Evolutionary conservation across 1,140 invertebrate species (phyloP).

Genomic region (Phenacoccus solenopsis): DNA sequence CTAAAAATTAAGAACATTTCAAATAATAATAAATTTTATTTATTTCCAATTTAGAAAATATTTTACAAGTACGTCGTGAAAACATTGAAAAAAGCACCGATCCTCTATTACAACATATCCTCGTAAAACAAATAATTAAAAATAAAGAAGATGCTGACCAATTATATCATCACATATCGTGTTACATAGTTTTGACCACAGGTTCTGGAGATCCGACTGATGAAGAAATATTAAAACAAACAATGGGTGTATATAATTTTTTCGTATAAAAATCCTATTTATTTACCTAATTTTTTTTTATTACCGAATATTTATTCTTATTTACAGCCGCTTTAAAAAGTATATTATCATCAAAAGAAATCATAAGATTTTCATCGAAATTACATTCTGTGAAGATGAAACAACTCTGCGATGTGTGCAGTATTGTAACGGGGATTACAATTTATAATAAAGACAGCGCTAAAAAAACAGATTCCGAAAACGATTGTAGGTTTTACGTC

Average conservation of each 20-base stretch:
- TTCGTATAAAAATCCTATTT: neutral
- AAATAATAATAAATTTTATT: neutral
- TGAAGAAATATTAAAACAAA: neutral
- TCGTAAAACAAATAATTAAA: neutral
- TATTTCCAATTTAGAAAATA: neutral
- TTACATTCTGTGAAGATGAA: neutral
- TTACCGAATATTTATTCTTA: no score
- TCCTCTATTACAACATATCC: neutral
- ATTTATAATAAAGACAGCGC: neutral
- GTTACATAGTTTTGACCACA: neutral
- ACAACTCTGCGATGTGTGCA: neutral
- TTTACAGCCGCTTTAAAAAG: neutral
- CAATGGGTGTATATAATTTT: neutral
- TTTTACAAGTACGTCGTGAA: neutral
- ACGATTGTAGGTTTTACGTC: neutral
- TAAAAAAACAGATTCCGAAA: neutral
- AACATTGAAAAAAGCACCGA: neutral
- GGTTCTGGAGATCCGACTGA: constrained; percentile 1
- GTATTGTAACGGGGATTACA: neutral
- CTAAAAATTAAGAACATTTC: neutral
- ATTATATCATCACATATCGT: neutral
- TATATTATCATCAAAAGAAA: neutral
- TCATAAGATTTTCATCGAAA: neutral
- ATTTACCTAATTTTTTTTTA: neutral
- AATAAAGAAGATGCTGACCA: constrained; percentile 1